These are phyloP conservation scores for Cantharis rustica DNA, from an alignment of 2,888 invertebrate species.

Conservation along the genomic window DNA sequence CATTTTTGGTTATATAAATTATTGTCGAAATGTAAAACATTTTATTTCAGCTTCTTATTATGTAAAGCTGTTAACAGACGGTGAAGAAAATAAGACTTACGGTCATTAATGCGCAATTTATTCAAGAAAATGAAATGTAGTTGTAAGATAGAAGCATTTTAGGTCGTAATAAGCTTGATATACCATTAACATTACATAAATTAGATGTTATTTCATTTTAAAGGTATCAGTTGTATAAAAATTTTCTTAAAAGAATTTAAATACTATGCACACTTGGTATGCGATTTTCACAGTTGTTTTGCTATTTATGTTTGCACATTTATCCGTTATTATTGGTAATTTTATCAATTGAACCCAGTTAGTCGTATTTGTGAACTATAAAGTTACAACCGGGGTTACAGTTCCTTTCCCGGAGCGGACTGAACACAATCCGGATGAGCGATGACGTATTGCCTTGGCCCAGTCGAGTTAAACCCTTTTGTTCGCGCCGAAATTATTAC, in stretches of 20 bases:
- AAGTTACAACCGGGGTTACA: slow-evolving; percentile 35
- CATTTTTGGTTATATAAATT: slow-evolving; percentile 8
- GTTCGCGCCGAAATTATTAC: slow-evolving; percentile 38
- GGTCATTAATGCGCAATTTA: slow-evolving; percentile 42
- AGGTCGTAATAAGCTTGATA: slow-evolving; percentile 33
- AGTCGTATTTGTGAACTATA: slow-evolving; percentile 30
- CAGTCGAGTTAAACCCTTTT: slow-evolving; percentile 45
- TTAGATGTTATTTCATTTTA: not conserved
- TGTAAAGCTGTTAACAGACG: slow-evolving; percentile 35
- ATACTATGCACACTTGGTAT: not conserved
- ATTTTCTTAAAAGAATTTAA: not conserved
- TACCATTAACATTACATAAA: slow-evolving; percentile 33
- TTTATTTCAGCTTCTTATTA: slow-evolving; percentile 19
- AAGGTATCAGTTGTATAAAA: not conserved
- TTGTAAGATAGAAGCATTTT: slow-evolving; percentile 33
- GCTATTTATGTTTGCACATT: not conserved
- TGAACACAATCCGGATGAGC: slow-evolving; percentile 51
- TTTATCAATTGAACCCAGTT: slow-evolving; percentile 2
- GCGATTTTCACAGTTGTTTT: not conserved
- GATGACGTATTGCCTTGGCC: slow-evolving; percentile 52
- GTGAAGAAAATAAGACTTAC: slow-evolving; percentile 39
- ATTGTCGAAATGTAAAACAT: slow-evolving; percentile 15
- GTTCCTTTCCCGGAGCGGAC: slow-evolving; percentile 42
- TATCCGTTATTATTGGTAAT: slow-evolving; percentile 5
- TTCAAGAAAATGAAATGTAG: slow-evolving; percentile 36